A percentile compares a stretch with the other conserved stretches of the same genome.
phyloP scores from a whole-genome alignment of 2,888 invertebrate genomes.

The Eustalomyia histrio region DNA sequence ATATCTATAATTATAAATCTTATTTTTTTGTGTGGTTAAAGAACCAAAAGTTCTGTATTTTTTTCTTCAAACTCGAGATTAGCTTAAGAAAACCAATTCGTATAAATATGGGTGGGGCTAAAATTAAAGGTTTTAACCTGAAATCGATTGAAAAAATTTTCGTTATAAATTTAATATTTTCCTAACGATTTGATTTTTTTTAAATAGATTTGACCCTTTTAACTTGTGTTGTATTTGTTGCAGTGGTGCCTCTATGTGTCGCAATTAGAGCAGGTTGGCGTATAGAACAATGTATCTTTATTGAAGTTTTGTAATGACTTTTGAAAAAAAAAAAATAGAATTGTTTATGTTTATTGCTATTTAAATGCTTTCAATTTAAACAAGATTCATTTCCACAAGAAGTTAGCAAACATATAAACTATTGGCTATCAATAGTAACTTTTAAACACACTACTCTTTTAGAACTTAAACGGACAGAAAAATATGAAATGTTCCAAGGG shows the following conservation, averaged over 20 bases:
- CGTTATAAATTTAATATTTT: conserved; percentile 10
- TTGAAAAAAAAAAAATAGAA: neutral
- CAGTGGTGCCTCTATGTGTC: conserved; percentile 22
- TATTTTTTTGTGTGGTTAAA: neutral
- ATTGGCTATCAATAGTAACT: no score
- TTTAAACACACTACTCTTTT: no score
- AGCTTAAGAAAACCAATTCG: neutral
- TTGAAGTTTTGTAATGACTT: conserved; percentile 39
- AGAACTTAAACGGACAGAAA: no score
- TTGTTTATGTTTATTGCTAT: conserved; percentile 54
- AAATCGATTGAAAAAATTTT: conserved; percentile 51
- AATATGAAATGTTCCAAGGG: no score
- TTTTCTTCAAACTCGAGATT: neutral
- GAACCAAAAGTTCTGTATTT: conserved; percentile 4
- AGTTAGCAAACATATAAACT: neutral
- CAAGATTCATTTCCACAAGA: conserved; percentile 34
- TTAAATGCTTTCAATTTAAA: conserved; percentile 42
- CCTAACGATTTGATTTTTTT: neutral
- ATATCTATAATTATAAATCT: conserved; percentile 65
- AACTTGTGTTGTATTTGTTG: conserved; percentile 8
- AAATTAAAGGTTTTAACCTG: conserved; percentile 54
- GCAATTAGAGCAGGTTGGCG: conserved; percentile 54
- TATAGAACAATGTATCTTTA: neutral
- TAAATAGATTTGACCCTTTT: conserved; percentile 22
- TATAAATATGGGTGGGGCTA: conserved; percentile 43